A percentile compares a stretch with the other conserved stretches of the same genome.
Evolutionary conservation across 2,888 invertebrate genomes (phyloP).

Genomic region (Cremastinae sp.): DNA sequence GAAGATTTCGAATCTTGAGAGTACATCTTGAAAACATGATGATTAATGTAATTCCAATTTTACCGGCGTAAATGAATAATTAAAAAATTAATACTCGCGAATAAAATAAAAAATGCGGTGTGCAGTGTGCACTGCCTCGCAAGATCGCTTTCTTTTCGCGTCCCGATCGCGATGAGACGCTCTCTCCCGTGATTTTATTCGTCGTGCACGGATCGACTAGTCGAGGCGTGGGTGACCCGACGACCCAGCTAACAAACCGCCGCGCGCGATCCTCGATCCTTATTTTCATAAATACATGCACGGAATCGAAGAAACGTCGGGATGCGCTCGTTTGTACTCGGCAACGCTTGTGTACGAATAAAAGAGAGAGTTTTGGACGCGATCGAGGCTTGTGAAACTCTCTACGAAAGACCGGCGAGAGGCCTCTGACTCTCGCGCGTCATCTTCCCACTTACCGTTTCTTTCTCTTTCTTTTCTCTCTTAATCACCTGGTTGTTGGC

Average conservation of each 20-base stretch:
- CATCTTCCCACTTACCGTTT: constrained; percentile 61
- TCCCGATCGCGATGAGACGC: background rate
- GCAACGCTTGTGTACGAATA: constrained; percentile 43
- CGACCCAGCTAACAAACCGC: constrained; percentile 62
- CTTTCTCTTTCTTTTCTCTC: constrained; percentile 27
- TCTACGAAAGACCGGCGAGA: constrained; percentile 44
- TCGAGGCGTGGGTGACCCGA: constrained; percentile 71
- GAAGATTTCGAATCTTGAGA: too few species aligned
- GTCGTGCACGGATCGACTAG: constrained; percentile 50
- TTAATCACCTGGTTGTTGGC: constrained; percentile 26
- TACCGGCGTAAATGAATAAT: too few species aligned
- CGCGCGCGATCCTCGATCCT: constrained; percentile 23
- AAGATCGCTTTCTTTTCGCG: background rate
- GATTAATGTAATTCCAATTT: too few species aligned
- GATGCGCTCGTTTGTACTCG: constrained; percentile 19
- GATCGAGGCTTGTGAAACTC: constrained; percentile 64
- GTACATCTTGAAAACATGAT: too few species aligned
- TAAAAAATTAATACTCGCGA: too few species aligned
- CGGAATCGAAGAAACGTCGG: too few species aligned
- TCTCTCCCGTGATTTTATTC: constrained; percentile 25
- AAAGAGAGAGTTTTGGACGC: constrained; percentile 63
- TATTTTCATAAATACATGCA: too few species aligned
- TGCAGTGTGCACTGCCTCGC: too few species aligned
- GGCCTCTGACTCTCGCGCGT: constrained; percentile 50
- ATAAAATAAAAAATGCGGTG: too few species aligned